phyloP scores from a whole-genome alignment of 2,888 invertebrate genomes.

The Mechanitis messenoides region DNA sequence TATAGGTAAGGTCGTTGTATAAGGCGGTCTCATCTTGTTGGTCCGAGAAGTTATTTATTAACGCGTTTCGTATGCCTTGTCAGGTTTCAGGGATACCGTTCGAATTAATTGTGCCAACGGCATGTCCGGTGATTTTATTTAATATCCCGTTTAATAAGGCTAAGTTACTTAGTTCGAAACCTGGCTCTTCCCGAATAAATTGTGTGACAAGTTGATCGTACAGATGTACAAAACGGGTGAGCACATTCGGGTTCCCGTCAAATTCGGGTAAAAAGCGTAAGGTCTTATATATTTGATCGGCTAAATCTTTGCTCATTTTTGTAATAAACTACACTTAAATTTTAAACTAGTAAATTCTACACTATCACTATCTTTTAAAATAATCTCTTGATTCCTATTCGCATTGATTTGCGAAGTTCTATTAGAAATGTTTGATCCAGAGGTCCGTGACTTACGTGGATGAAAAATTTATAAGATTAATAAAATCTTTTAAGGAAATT shows the following conservation, averaged over 20 bases:
- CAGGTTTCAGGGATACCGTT: not conserved
- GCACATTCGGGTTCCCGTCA: slow-evolving; percentile 6
- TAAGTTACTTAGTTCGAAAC: slow-evolving; percentile 8
- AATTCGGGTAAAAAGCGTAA: too few relatives aligned
- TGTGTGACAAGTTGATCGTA: slow-evolving; percentile 25
- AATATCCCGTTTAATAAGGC: not conserved
- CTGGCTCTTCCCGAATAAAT: slow-evolving; percentile 3
- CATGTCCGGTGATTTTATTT: too few relatives aligned
- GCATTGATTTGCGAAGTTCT: not conserved
- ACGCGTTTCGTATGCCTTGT: not conserved
- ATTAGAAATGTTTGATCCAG: slow-evolving; percentile 4
- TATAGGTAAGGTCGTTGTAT: too few relatives aligned
- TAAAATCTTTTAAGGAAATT: slow-evolving; percentile 5
- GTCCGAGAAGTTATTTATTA: slow-evolving; percentile 6
- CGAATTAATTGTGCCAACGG: too few relatives aligned
- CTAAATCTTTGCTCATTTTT: slow-evolving; percentile 10
- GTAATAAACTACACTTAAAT: too few relatives aligned
- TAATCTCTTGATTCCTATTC: not conserved
- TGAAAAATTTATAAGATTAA: not conserved
- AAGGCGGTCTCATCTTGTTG: too few relatives aligned
- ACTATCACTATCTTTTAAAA: slow-evolving; percentile 19
- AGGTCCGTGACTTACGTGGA: slow-evolving; percentile 4
- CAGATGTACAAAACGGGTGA: slow-evolving; percentile 26
- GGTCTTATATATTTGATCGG: too few relatives aligned
- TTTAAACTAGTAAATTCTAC: too few relatives aligned